phyloP scores from a whole-genome alignment of 2,888 invertebrate species.

The Synanthedon andrenaeformis region DNA sequence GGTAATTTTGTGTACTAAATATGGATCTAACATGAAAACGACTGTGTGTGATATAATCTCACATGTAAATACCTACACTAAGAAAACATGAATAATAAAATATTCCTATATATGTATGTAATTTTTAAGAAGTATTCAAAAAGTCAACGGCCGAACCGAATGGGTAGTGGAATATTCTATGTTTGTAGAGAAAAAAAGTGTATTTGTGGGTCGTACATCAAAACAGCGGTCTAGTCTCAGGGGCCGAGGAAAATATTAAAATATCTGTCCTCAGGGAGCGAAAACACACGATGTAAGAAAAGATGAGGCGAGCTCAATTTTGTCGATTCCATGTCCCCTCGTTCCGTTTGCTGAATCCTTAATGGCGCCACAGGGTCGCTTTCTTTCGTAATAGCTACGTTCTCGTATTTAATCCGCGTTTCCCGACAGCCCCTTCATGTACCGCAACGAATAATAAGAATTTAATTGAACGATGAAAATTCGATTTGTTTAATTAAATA shows the following conservation, averaged over 20 bases:
- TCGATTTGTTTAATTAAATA: neutral
- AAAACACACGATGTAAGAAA: slow-evolving; percentile 55
- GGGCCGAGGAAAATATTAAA: slow-evolving; percentile 48
- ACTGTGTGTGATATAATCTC: slow-evolving; percentile 10
- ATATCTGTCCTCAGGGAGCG: slow-evolving; percentile 44
- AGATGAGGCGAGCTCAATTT: slow-evolving; percentile 62
- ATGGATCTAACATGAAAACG: slow-evolving; percentile 12
- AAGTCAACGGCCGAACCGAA: slow-evolving; percentile 38
- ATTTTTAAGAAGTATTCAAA: slow-evolving; percentile 39
- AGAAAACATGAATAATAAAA: slow-evolving; percentile 41
- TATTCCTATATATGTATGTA: slow-evolving; percentile 25
- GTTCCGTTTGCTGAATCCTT: slow-evolving; percentile 64
- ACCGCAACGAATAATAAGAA: slow-evolving; percentile 31
- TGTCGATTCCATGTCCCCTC: slow-evolving; percentile 61
- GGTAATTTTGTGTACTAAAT: slow-evolving; percentile 28
- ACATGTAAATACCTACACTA: slow-evolving; percentile 2
- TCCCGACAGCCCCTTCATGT: slow-evolving; percentile 13
- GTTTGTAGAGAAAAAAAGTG: slow-evolving; percentile 36
- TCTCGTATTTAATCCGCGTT: slow-evolving; percentile 59
- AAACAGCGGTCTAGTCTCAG: slow-evolving; percentile 47
- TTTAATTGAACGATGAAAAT: slow-evolving; percentile 30
- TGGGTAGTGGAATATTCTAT: slow-evolving; percentile 30
- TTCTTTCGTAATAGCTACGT: slow-evolving; percentile 43
- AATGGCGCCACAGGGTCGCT: slow-evolving; percentile 49
- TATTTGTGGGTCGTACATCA: slow-evolving; percentile 50